A percentile compares a stretch with the other conserved stretches of the same genome.
phyloP scores from a whole-genome alignment of 2,113 vertebrate species.

The Ceyx cyanopectus region DNA sequence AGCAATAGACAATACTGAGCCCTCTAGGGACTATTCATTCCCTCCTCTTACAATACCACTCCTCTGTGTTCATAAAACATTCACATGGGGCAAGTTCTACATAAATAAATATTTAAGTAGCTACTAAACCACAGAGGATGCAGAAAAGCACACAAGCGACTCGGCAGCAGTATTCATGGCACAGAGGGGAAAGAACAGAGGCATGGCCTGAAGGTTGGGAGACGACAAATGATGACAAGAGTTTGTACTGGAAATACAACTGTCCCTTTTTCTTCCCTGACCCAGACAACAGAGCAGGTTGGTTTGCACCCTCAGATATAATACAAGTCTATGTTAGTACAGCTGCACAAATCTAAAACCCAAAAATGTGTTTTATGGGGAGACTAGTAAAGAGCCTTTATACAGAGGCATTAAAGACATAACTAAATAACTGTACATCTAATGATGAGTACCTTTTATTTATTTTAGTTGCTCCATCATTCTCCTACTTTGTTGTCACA shows the following conservation, averaged over 20 bases:
- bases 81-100: conserved; percentile 14
- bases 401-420: not conserved
- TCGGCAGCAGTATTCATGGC: not conserved
- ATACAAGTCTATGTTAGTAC: not conserved
- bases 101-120: conserved; percentile 62
- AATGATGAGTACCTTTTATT: not conserved
- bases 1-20: not conserved
- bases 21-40: not conserved
- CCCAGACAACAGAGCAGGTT: not conserved
- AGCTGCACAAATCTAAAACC: not conserved
- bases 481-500: not conserved
- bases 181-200: not conserved
- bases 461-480: not conserved
- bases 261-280: not conserved
- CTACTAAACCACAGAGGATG: not conserved
- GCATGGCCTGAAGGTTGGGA: not conserved
- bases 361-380: not conserved
- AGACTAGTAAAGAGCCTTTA: not conserved
- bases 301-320: not conserved
- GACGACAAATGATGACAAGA: not conserved
- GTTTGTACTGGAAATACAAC: conserved; percentile 13
- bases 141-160: not conserved
- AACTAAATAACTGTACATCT: not conserved
- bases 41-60: not conserved
- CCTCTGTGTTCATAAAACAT: conserved; percentile 17